A percentile compares a stretch with the other conserved stretches of the same genome.
These are phyloP conservation scores for Anarsia innoxiella DNA, from an alignment of 2,888 invertebrate genomes.

Conservation along the genomic window DNA sequence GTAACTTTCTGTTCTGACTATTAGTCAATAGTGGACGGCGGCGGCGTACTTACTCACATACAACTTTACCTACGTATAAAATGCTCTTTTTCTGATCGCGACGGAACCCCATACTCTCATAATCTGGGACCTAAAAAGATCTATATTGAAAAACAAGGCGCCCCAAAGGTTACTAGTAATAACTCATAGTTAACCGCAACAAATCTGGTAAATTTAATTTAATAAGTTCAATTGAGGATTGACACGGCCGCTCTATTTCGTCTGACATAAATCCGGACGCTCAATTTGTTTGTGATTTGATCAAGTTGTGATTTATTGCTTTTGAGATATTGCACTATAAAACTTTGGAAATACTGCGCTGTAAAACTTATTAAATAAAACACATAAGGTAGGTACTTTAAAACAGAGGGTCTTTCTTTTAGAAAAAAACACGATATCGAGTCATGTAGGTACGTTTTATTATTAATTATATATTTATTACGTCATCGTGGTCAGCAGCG, in stretches of 20 bases:
- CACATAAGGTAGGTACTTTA: too few species aligned
- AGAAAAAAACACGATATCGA: too few species aligned
- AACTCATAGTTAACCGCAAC: constrained; percentile 45
- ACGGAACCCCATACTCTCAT: too few species aligned
- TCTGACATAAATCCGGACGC: constrained; percentile 44
- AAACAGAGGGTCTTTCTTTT: too few species aligned
- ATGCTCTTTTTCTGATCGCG: too few species aligned
- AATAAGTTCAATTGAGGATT: constrained; percentile 65
- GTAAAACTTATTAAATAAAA: too few species aligned
- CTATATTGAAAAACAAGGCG: too few species aligned
- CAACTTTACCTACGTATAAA: constrained; percentile 1
- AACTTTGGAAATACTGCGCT: too few species aligned
- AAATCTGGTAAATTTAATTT: constrained; percentile 46
- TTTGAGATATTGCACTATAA: constrained; percentile 20
- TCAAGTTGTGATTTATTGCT: constrained; percentile 27
- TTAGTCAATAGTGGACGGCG: constrained; percentile 10
- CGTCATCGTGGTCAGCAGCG: too few species aligned
- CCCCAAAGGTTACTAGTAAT: constrained; percentile 29
- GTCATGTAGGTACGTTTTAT: too few species aligned
- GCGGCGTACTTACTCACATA: too few species aligned
- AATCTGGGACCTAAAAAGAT: too few species aligned
- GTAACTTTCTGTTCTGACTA: constrained; percentile 5
- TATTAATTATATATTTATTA: background rate
- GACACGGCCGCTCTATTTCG: constrained; percentile 51
- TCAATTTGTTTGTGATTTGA: constrained; percentile 41